Conservation (phyloP, 1,140 invertebrate species). For the Formica selysi region DNA sequence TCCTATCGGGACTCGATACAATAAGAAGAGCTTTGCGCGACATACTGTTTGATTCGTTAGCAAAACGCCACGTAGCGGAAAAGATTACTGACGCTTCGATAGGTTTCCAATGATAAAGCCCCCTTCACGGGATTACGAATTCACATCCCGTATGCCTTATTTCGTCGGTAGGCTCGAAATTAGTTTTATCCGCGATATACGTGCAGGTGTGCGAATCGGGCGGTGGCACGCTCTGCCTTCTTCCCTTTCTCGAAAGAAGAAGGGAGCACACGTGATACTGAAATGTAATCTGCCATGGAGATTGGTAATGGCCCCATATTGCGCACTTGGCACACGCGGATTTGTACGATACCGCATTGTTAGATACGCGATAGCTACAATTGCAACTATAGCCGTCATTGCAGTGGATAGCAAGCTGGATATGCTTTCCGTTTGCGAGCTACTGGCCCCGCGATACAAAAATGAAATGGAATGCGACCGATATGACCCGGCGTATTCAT, state of each 20-base stretch:
- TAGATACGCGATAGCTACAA: slow-evolving; percentile 40
- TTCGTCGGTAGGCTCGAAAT: slow-evolving; percentile 61
- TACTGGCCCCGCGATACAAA: background rate
- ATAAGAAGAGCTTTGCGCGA: slow-evolving; percentile 44
- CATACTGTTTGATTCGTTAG: slow-evolving; percentile 56
- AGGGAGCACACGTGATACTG: slow-evolving; percentile 28
- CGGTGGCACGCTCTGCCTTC: slow-evolving; percentile 13
- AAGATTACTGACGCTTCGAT: slow-evolving; percentile 67
- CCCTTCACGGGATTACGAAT: slow-evolving; percentile 53
- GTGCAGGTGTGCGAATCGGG: slow-evolving; percentile 46
- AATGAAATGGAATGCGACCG: slow-evolving; percentile 10
- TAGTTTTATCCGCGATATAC: slow-evolving; percentile 52
- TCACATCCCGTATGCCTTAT: slow-evolving; percentile 51
- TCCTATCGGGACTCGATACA: slow-evolving; percentile 14
- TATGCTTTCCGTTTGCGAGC: slow-evolving; percentile 12
- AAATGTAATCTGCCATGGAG: slow-evolving; percentile 51
- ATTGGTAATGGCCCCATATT: slow-evolving; percentile 10
- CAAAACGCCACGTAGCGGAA: slow-evolving; percentile 38
- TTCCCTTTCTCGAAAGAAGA: background rate
- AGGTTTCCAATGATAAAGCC: slow-evolving; percentile 64
- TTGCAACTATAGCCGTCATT: slow-evolving; percentile 34
- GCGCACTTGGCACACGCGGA: slow-evolving; percentile 11
- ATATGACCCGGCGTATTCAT: background rate
- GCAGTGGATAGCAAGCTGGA: background rate
- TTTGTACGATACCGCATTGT: slow-evolving; percentile 40